Evolutionary conservation across 2,888 invertebrate species (phyloP).

Genomic region (Melolontha melolontha): DNA sequence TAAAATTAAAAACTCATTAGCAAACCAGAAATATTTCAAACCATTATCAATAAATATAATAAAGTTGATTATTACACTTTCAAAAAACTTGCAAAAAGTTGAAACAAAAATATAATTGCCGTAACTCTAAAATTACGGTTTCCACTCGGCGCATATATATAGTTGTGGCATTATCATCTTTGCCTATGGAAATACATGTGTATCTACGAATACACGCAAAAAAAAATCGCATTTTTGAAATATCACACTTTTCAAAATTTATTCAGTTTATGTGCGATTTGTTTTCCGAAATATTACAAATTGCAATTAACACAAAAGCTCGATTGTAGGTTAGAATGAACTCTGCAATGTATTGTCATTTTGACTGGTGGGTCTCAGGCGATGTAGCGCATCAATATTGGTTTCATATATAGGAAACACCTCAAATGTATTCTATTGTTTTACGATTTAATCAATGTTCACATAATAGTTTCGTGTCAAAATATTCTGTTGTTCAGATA

Average conservation of each 20-base stretch:
- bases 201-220: no score
- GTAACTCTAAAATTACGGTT: no score
- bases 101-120: no score
- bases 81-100: no score
- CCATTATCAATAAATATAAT: no score
- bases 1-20: no score
- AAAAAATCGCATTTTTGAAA: no score
- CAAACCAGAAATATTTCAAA: no score
- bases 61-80: no score
- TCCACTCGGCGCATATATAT: no score
- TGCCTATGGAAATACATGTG: no score
- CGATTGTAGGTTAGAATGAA: conserved; percentile 39
- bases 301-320: conserved; percentile 14
- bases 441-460: conserved; percentile 46
- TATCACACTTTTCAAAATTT: not conserved
- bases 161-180: no score
- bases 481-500: conserved; percentile 38
- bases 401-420: conserved; percentile 48
- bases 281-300: conserved; percentile 8
- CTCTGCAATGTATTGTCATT: conserved; percentile 46
- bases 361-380: conserved; percentile 51
- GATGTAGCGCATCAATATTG: conserved; percentile 52
- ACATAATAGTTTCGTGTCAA: conserved; percentile 3
- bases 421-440: conserved; percentile 51
- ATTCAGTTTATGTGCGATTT: not conserved